Evolutionary conservation across 1,140 invertebrate species (phyloP).

Genomic region (Ridgeia piscesae): DNA sequence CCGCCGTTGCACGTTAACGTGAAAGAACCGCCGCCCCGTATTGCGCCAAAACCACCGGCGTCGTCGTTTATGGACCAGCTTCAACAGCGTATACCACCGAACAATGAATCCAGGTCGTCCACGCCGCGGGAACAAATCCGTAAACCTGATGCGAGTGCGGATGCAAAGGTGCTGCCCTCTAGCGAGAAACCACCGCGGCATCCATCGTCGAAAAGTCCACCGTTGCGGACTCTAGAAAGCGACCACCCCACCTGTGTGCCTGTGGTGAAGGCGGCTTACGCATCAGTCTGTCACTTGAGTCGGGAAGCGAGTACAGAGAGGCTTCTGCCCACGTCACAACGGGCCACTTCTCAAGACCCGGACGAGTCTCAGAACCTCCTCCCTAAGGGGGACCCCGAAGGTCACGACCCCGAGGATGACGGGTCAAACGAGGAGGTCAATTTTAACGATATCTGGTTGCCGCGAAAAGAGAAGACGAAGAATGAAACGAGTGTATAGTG

Average conservation of each 20-base stretch:
- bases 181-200: background rate
- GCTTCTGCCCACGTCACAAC: background rate
- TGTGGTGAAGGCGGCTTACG: background rate
- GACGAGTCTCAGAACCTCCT: background rate
- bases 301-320: background rate
- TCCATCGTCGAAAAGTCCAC: background rate
- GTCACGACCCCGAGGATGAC: background rate
- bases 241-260: background rate
- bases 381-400: background rate
- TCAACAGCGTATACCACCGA: conserved; percentile 8
- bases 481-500: background rate
- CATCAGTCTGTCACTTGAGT: background rate
- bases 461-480: background rate
- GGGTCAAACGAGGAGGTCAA: background rate
- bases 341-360: background rate
- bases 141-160: background rate
- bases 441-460: background rate
- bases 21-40: background rate
- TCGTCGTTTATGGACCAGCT: conserved; percentile 12
- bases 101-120: background rate
- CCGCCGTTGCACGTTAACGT: background rate
- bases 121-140: background rate
- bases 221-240: background rate
- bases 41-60: background rate
- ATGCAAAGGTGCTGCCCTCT: background rate